Evolutionary conservation across 2,888 invertebrate species (phyloP).

Genomic region (Crioceris asparagi): DNA sequence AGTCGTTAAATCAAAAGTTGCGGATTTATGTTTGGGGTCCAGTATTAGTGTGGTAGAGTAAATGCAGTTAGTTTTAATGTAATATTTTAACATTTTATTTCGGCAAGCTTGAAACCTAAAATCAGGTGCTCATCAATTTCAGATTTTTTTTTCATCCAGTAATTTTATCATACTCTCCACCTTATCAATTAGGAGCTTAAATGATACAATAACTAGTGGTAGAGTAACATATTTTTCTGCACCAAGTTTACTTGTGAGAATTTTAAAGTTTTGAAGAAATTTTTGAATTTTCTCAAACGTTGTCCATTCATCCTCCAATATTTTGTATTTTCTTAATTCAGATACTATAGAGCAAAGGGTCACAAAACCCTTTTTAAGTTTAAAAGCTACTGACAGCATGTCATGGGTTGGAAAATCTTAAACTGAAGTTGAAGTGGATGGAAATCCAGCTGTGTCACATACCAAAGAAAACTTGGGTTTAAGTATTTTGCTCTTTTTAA

Average conservation of each 20-base stretch:
- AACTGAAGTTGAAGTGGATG: conserved; percentile 1
- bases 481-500: background rate
- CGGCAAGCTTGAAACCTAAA: too few relatives aligned
- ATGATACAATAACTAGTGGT: conserved; percentile 14
- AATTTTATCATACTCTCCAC: conserved; percentile 14
- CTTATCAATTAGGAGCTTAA: conserved; percentile 20
- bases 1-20: conserved; percentile 18
- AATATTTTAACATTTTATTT: too few relatives aligned
- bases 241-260: conserved; percentile 7
- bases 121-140: too few relatives aligned
- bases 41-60: conserved; percentile 20
- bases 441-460: conserved; percentile 7
- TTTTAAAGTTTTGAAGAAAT: conserved; percentile 12
- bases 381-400: conserved; percentile 5
- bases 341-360: background rate
- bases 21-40: conserved; percentile 21
- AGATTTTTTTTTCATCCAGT: conserved; percentile 10
- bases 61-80: conserved; percentile 20
- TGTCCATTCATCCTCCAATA: conserved; percentile 1
- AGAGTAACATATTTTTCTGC: conserved; percentile 20
- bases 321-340: background rate
- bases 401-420: conserved; percentile 4
- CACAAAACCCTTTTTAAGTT: background rate
- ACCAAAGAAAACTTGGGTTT: background rate
- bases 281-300: conserved; percentile 4